Base-by-base conservation (phyloP, 1,140 invertebrate genomes). In the Calosoma granatense region DNA sequence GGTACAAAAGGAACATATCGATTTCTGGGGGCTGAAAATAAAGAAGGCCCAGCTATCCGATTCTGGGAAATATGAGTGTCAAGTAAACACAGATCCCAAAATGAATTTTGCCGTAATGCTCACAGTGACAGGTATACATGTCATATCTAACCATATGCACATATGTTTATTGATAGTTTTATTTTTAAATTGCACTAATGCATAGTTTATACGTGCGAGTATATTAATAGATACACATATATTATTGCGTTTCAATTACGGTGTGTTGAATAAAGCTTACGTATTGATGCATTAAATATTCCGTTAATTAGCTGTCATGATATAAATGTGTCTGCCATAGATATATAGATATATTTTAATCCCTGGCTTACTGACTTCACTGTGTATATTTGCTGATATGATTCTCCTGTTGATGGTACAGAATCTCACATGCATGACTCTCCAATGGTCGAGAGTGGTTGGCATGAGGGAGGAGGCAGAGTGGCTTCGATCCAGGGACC, bases 61-160 rank as follows among this genome's bases (percentile, higher is more conserved):
- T 70, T 74, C 81, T 12, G 87, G 87, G 23, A 74, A 79, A 39
- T 88, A 88, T 74, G 85, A 88, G 74, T 90, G 86, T 64, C 87
- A 89, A 70, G 80, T 89, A 64, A 88, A 87, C 68, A 87, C 85
- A 1, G 84, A 88, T 63, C 86, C 86, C n/a, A 88, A 87, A 70
- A 81, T 85, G 72, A 86, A 82, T 72, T 75, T 81, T 62, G 79
- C 80, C 56, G 80, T 85, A 61, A 79, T 78, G 64, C 75, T 87
- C 17, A 78, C 74, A 21, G 83, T 87, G 9, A 68, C 78, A 71
- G 83, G 85, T 86, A n/a, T n/a, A n/a, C n/a, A n/a, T n/a, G n/a
- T n/a, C n/a, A n/a, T n/a, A n/a, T n/a, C n/a, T n/a, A n/a, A n/a
- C n/a, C n/a, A n/a, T n/a, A n/a, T n/a, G n/a, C n/a, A 36, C 26